phyloP scores from a whole-genome alignment of 2,797 vertebrate species.

The Nyctalus aviator region DNA sequence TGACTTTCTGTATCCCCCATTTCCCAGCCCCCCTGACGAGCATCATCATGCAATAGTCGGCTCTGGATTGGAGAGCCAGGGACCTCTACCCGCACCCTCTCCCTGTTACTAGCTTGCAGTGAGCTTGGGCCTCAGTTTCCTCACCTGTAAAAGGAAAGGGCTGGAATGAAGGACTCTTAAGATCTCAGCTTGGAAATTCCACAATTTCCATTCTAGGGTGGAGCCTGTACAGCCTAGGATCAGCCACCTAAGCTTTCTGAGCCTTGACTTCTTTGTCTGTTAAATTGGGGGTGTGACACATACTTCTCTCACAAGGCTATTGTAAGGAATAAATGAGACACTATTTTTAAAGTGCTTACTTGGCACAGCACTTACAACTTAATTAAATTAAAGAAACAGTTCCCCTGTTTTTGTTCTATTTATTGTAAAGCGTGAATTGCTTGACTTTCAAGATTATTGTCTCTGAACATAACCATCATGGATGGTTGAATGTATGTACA shows the following conservation, averaged over 20 bases:
- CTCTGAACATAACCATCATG: background rate
- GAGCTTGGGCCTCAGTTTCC: background rate
- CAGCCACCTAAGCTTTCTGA: background rate
- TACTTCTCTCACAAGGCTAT: background rate
- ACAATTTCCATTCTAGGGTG: background rate
- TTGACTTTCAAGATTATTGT: background rate
- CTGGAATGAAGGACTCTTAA: background rate
- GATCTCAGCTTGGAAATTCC: background rate
- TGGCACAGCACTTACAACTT: background rate
- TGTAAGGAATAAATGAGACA: constrained; percentile 36
- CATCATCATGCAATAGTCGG: background rate
- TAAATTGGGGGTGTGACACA: background rate
- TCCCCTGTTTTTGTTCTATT: background rate
- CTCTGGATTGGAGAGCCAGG: background rate
- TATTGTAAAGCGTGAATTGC: constrained; percentile 8
- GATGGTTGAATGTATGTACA: background rate
- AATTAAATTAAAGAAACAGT: background rate
- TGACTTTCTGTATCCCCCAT: background rate
- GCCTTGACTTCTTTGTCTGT: background rate
- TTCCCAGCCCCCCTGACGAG: background rate
- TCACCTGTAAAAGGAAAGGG: background rate
- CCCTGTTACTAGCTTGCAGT: background rate
- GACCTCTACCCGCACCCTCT: background rate
- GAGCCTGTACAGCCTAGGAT: background rate
- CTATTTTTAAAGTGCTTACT: background rate